phyloP scores from a whole-genome alignment of 2,113 vertebrate genomes.

The Setophaga petechia region DNA sequence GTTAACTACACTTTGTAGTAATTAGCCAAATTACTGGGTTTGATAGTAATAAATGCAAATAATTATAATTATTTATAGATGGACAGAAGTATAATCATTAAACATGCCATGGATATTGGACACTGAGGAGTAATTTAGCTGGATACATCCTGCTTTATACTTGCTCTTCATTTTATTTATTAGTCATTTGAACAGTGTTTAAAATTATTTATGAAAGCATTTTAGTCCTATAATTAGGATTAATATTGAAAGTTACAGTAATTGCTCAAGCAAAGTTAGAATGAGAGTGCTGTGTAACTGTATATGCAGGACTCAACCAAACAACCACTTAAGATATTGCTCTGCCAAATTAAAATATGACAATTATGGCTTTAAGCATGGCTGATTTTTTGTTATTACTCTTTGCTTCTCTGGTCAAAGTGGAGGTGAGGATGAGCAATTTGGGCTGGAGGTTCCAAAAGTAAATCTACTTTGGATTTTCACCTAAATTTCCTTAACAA shows the following conservation, averaged over 20 bases:
- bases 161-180: conserved; percentile 22
- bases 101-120: conserved; percentile 23
- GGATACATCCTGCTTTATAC: neutral
- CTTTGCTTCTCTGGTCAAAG: neutral
- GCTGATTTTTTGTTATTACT: neutral
- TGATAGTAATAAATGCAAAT: conserved; percentile 61
- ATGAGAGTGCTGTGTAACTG: neutral
- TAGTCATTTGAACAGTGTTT: neutral
- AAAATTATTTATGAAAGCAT: conserved; percentile 42
- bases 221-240: conserved; percentile 43
- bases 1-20: conserved; percentile 49
- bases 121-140: conserved; percentile 21
- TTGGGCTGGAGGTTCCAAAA: neutral
- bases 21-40: conserved; percentile 58
- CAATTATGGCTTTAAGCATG: neutral
- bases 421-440: neutral
- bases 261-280: neutral
- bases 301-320: neutral
- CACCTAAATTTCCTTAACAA: neutral
- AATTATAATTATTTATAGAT: conserved; percentile 69
- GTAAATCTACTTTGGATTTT: neutral
- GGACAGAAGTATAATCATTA: conserved; percentile 49
- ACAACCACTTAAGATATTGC: neutral
- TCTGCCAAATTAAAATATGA: neutral
- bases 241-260: conserved; percentile 21